These are phyloP conservation scores for Neofelis nebulosa DNA, from an alignment of 2,113 vertebrate genomes.

Conservation along the genomic window DNA sequence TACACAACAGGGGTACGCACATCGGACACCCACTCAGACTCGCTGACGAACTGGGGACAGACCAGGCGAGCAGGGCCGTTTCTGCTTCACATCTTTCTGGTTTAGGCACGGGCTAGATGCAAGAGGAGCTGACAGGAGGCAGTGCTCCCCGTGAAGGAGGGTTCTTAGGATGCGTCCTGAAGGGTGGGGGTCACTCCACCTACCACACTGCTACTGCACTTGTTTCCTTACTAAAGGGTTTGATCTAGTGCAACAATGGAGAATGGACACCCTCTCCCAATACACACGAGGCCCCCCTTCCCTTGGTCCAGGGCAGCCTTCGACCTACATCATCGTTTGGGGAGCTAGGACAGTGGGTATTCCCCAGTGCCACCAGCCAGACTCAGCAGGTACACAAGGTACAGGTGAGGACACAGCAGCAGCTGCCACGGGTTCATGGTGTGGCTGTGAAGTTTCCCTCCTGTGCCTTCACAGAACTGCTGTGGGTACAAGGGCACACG, in stretches of 20 bases:
- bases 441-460: not conserved
- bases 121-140: rapidly evolving
- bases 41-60: not conserved
- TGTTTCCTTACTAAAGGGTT: not conserved
- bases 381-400: not conserved
- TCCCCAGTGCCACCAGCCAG: not conserved
- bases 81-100: not conserved
- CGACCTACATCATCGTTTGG: rapidly evolving
- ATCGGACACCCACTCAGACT: not conserved
- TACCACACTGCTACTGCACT: not conserved
- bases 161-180: not conserved
- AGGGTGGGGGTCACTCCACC: not conserved
- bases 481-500: not conserved
- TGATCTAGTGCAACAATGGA: not conserved
- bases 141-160: not conserved
- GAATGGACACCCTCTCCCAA: not conserved
- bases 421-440: not conserved
- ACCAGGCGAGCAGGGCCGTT: not conserved
- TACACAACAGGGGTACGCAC: not conserved
- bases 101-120: not conserved
- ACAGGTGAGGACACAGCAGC: not conserved
- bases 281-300: rapidly evolving
- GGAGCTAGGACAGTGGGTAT: not conserved
- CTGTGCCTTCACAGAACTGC: not conserved
- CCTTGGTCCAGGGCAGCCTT: not conserved